Conservation (phyloP, 2,888 invertebrate genomes). For the Eurois occulta region DNA sequence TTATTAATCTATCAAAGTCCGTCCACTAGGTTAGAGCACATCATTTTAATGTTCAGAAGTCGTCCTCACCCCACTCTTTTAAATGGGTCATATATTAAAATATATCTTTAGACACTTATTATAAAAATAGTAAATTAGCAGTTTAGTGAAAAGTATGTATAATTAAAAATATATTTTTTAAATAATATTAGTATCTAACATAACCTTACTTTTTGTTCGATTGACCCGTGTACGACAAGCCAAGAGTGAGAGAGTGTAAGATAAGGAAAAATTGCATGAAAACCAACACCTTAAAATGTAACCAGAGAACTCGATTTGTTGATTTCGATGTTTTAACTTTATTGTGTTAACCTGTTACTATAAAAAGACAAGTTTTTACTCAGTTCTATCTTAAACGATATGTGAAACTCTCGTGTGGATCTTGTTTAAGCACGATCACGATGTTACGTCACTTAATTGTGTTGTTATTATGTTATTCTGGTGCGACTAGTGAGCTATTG, state of each 20-base stretch:
- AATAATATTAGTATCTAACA: too few species aligned
- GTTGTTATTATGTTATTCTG: neutral
- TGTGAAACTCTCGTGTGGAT: neutral
- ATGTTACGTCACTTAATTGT: conserved; percentile 1
- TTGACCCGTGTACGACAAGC: neutral
- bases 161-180: too few species aligned
- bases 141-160: too few species aligned
- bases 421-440: neutral
- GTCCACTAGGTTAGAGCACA: neutral
- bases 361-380: neutral
- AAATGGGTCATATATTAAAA: neutral
- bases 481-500: neutral
- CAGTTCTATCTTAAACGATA: neutral
- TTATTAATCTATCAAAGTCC: too few species aligned
- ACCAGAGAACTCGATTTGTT: neutral
- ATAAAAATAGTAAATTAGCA: neutral
- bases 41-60: neutral
- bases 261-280: conserved; percentile 5
- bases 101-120: neutral
- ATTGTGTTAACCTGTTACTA: neutral
- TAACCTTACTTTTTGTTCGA: neutral
- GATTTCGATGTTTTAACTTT: neutral
- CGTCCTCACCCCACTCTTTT: neutral
- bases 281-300: neutral
- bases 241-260: too few species aligned